Percentiles rank a stretch among this genome's conserved stretches.
phyloP scores from a whole-genome alignment of 2,888 invertebrate genomes.

The Tribolium freemani region DNA sequence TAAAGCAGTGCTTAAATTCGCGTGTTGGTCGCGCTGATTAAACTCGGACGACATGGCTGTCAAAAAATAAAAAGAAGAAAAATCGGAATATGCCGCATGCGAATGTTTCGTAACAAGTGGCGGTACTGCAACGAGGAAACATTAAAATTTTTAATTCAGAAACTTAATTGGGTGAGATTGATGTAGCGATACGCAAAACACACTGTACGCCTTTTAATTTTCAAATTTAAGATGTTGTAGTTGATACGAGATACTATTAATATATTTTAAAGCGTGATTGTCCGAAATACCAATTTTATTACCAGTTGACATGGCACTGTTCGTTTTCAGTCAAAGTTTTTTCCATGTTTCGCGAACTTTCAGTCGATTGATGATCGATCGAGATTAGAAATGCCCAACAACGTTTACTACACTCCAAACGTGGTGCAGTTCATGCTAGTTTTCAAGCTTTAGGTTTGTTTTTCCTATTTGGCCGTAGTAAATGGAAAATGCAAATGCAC shows the following conservation, averaged over 20 bases:
- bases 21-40: slow-evolving; percentile 32
- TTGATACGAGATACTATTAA: slow-evolving; percentile 36
- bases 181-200: slow-evolving; percentile 48
- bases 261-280: slow-evolving; percentile 39
- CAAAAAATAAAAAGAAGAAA: slow-evolving; percentile 8
- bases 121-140: slow-evolving; percentile 39
- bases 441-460: too few relatives aligned
- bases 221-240: slow-evolving; percentile 42
- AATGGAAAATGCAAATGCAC: too few relatives aligned
- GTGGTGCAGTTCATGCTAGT: too few relatives aligned
- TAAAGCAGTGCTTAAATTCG: slow-evolving; percentile 29
- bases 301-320: slow-evolving; percentile 16
- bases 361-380: too few relatives aligned
- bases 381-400: too few relatives aligned
- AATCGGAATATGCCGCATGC: slow-evolving; percentile 22
- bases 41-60: slow-evolving; percentile 17
- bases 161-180: slow-evolving; percentile 47
- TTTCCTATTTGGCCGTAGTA: too few relatives aligned
- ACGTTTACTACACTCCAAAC: too few relatives aligned
- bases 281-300: slow-evolving; percentile 21
- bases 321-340: too few relatives aligned
- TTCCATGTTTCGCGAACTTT: too few relatives aligned
- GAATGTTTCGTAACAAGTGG: slow-evolving; percentile 29
- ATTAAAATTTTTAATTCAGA: slow-evolving; percentile 41
- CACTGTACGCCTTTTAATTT: slow-evolving; percentile 47